Percentiles rank a stretch among this genome's conserved stretches.
Evolutionary conservation across 2,888 invertebrate species (phyloP).

Genomic region (Arctia plantaginis): DNA sequence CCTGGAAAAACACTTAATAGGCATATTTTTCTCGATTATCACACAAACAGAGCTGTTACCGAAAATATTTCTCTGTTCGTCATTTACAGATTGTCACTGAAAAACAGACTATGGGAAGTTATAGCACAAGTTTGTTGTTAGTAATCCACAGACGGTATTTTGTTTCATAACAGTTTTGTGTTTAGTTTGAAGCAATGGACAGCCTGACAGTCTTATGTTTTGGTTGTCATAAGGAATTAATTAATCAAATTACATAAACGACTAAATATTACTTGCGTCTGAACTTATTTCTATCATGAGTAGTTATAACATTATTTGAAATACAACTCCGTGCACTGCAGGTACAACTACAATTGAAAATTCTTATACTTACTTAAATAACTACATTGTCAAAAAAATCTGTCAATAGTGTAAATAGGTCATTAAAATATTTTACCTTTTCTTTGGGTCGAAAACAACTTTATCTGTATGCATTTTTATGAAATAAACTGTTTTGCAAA

Average conservation of each 20-base stretch:
- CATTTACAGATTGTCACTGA: neutral
- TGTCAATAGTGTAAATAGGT: neutral
- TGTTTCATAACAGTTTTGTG: neutral
- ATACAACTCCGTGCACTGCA: neutral
- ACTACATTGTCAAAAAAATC: neutral
- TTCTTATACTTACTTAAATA: neutral
- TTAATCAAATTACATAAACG: neutral
- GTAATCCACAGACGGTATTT: neutral
- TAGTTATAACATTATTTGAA: neutral
- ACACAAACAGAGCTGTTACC: neutral
- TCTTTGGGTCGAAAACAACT: neutral
- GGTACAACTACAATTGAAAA: too few relatives aligned
- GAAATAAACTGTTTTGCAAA: neutral
- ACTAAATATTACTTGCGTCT: neutral
- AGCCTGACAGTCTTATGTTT: neutral
- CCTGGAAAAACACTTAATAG: too few relatives aligned
- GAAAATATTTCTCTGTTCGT: neutral
- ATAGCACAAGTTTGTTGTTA: neutral
- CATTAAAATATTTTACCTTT: neutral
- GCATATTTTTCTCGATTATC: neutral
- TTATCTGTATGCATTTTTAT: neutral
- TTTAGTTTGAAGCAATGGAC: neutral
- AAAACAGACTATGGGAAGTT: neutral
- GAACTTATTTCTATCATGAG: neutral
- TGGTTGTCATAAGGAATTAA: neutral